Evolutionary conservation across 2,797 vertebrate species (phyloP).

Genomic region (Pangasius sanitwongsei): DNA sequence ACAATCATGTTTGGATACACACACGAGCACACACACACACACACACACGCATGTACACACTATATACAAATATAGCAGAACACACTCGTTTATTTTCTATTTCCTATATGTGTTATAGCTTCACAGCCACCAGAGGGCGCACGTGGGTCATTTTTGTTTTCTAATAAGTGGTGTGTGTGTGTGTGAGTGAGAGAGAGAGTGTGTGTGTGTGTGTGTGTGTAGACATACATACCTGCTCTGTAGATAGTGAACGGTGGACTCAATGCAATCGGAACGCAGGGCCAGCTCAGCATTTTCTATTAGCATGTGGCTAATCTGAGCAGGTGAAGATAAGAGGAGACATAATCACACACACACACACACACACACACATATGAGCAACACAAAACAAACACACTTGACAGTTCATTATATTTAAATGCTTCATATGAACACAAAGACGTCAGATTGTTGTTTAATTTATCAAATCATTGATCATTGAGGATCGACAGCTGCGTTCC

Average conservation of each 20-base stretch:
- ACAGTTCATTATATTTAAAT: neutral
- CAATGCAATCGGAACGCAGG: conserved; percentile 69
- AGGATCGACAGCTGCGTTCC: neutral
- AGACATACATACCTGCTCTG: conserved; percentile 65
- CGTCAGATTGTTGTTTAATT: neutral
- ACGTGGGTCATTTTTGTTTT: neutral
- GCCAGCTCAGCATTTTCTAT: conserved; percentile 73
- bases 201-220: neutral
- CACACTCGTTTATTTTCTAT: neutral
- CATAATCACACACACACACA: conserved; percentile 13
- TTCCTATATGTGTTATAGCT: neutral
- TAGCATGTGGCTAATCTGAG: conserved; percentile 70
- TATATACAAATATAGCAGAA: neutral
- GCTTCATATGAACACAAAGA: neutral
- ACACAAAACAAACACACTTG: neutral
- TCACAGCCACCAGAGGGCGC: conserved; percentile 3
- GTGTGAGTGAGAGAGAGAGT: neutral
- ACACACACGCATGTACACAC: neutral
- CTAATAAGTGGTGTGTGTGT: conserved; percentile 37
- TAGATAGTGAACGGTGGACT: conserved; percentile 65
- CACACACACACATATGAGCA: neutral
- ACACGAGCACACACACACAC: neutral
- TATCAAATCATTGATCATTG: neutral
- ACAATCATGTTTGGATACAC: neutral
- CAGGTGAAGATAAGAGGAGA: conserved; percentile 25